These are phyloP conservation scores for Acrossocheilus wenchowensis DNA, from an alignment of 2,797 vertebrate genomes.

Conservation along the genomic window DNA sequence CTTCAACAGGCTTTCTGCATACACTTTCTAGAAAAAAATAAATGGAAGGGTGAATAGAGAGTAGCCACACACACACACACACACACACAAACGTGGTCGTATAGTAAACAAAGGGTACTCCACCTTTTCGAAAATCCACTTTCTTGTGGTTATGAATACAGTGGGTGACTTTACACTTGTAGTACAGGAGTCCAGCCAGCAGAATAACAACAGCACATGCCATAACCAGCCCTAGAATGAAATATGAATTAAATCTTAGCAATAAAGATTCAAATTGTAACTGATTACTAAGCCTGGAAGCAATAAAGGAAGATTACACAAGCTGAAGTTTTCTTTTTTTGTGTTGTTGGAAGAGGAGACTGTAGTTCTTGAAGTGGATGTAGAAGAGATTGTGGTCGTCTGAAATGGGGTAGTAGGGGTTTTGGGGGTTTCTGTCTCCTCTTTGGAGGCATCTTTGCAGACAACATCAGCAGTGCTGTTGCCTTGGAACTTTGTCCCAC, in stretches of 20 bases:
- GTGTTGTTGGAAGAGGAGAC: no score
- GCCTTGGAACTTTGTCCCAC: slow-evolving; percentile 58
- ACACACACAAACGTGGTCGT: background rate
- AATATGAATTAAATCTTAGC: background rate
- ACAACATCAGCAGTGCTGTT: slow-evolving; percentile 57
- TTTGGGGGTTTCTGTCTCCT: background rate
- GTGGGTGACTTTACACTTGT: slow-evolving; percentile 53
- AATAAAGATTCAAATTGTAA: background rate
- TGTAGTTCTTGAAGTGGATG: background rate
- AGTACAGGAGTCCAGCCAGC: slow-evolving; percentile 61
- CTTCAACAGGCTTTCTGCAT: slow-evolving; percentile 74
- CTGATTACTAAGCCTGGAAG: background rate
- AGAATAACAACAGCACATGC: slow-evolving; percentile 58
- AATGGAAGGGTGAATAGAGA: slow-evolving; percentile 9
- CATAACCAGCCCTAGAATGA: slow-evolving; percentile 44
- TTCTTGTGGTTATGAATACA: slow-evolving; percentile 41
- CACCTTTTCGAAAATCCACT: slow-evolving; percentile 62
- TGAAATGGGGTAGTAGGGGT: background rate
- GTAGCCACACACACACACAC: background rate
- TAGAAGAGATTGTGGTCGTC: background rate
- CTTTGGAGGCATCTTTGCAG: slow-evolving; percentile 48
- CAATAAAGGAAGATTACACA: slow-evolving; percentile 44
- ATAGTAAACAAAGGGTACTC: slow-evolving; percentile 4
- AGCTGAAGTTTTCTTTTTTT: background rate
- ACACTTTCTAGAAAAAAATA: slow-evolving; percentile 62